Evolutionary conservation across 2,888 invertebrate species (phyloP).

Genomic region (Pocota personata): DNA sequence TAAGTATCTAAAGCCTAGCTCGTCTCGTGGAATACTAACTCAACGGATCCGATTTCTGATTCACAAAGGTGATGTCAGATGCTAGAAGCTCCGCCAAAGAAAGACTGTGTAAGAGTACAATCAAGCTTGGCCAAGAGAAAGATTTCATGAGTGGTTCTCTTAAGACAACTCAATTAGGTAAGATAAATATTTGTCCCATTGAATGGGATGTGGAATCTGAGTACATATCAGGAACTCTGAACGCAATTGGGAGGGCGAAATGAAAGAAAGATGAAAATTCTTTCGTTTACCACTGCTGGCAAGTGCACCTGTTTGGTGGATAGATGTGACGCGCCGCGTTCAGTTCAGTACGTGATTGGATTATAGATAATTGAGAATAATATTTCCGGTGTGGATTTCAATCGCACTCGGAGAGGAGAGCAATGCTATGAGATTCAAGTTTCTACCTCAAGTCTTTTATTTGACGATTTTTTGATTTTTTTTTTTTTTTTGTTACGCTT

Average conservation of each 20-base stretch:
- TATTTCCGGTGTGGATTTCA: constrained; percentile 67
- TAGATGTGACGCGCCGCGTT: constrained; percentile 42
- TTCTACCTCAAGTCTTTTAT: constrained; percentile 49
- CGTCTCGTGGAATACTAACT: constrained; percentile 63
- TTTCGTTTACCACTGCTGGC: constrained; percentile 5
- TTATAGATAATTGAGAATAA: constrained; percentile 59
- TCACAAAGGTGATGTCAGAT: constrained; percentile 62
- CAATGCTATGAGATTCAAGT: constrained; percentile 7
- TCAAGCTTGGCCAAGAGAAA: background rate
- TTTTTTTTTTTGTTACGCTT: constrained; percentile 15
- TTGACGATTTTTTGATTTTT: too few relatives aligned
- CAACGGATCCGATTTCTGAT: constrained; percentile 25
- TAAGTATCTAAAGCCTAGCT: constrained; percentile 36
- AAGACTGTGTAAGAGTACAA: constrained; percentile 4
- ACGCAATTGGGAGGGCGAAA: background rate
- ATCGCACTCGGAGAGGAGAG: constrained; percentile 13
- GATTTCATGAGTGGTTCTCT: constrained; percentile 37
- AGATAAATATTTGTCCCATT: constrained; percentile 45
- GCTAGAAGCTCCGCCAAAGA: background rate
- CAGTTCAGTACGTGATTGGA: constrained; percentile 48
- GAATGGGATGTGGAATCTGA: constrained; percentile 26
- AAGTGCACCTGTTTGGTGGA: constrained; percentile 12
- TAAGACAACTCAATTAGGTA: constrained; percentile 66
- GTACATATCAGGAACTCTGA: background rate
- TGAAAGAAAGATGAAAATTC: constrained; percentile 4